These are phyloP conservation scores for Pemphredon lugubris DNA, from an alignment of 2,888 invertebrate genomes.

Conservation along the genomic window DNA sequence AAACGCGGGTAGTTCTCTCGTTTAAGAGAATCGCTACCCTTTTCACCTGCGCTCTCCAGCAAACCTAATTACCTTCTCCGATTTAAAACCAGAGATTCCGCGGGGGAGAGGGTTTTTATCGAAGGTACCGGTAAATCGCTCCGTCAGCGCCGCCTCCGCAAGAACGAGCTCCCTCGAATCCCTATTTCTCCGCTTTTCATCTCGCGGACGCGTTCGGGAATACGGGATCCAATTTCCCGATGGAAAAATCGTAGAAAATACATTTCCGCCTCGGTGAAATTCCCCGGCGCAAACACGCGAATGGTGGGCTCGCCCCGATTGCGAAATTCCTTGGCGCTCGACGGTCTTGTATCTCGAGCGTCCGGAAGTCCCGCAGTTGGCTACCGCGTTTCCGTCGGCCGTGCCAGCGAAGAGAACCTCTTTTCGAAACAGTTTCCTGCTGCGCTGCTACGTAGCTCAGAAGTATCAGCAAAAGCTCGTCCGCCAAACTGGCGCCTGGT, in stretches of 20 bases:
- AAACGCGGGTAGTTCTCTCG: no score
- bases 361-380: no score
- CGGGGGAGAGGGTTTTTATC: no score
- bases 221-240: conserved; percentile 26
- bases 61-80: no score
- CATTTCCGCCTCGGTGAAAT: conserved; percentile 23
- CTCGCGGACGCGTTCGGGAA: neutral
- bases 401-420: no score
- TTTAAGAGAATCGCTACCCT: no score
- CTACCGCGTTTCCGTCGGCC: neutral
- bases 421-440: conserved; percentile 45
- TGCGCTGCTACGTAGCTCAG: conserved; percentile 28
- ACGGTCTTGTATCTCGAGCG: no score
- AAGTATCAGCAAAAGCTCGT: conserved; percentile 40
- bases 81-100: no score
- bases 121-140: neutral
- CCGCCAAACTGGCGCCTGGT: neutral
- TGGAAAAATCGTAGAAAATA: conserved; percentile 24
- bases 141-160: neutral
- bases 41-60: no score
- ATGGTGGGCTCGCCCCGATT: conserved; percentile 20
- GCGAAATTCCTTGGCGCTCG: no score
- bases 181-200: neutral
- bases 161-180: no score
- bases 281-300: conserved; percentile 7